These are phyloP conservation scores for Pelvicachromis taeniatus DNA, from an alignment of 2,113 vertebrate species.

Conservation along the genomic window DNA sequence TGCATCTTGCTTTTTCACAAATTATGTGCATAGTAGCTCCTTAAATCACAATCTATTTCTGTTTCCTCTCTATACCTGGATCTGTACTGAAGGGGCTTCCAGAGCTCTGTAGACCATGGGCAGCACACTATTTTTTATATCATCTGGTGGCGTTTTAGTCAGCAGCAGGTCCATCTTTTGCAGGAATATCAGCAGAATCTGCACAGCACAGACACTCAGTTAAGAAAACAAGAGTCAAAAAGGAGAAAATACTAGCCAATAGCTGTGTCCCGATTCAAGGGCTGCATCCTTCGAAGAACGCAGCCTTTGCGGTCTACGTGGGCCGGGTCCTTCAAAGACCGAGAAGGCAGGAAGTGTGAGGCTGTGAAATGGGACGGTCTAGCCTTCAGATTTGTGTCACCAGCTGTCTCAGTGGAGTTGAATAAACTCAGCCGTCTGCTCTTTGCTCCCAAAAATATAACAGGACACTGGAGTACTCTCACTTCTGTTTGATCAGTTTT, in stretches of 20 bases:
- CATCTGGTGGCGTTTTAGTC: constrained; percentile 94
- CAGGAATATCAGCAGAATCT: constrained; percentile 97
- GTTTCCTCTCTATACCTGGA: constrained; percentile 80
- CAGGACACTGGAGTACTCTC: too few species aligned
- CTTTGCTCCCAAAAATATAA: too few species aligned
- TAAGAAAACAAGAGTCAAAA: not conserved
- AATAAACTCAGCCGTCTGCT: too few species aligned
- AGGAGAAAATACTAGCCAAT: not conserved
- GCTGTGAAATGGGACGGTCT: too few species aligned
- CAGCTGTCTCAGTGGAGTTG: too few species aligned
- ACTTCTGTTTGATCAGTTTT: too few species aligned
- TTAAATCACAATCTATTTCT: not conserved
- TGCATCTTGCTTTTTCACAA: not conserved
- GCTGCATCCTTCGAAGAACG: too few species aligned
- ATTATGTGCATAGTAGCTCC: not conserved
- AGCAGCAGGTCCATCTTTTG: constrained; percentile 99
- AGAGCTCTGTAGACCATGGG: constrained; percentile 97
- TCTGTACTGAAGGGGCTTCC: constrained; percentile 96
- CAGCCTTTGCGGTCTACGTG: too few species aligned
- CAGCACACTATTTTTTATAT: constrained; percentile 92
- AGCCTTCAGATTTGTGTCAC: too few species aligned
- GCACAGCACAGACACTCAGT: not conserved
- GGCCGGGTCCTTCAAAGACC: too few species aligned
- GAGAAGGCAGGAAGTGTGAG: too few species aligned
- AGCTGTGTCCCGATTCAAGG: too few species aligned